Evolutionary conservation across 2,888 invertebrate genomes (phyloP).

Genomic region (Conchocele bisecta): DNA sequence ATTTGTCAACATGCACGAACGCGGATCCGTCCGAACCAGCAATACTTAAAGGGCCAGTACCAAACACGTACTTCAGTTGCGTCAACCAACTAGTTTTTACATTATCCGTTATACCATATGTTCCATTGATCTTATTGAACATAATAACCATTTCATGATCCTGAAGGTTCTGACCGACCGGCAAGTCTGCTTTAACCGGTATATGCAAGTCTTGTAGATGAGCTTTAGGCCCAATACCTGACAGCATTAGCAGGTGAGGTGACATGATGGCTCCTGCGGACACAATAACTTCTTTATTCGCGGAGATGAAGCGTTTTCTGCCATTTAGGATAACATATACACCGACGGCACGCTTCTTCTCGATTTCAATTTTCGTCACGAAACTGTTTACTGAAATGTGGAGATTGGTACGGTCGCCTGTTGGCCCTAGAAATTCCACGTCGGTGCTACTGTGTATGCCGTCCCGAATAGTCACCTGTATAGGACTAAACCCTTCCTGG

Average conservation of each 20-base stretch:
- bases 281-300: constrained; percentile 74
- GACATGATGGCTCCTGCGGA: constrained; percentile 81
- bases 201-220: constrained; percentile 76
- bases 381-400: neutral
- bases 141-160: constrained; percentile 58
- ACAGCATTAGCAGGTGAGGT: constrained; percentile 79
- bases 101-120: neutral
- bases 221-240: constrained; percentile 80
- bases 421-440: neutral
- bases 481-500: neutral
- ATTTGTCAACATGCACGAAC: neutral
- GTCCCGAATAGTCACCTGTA: neutral
- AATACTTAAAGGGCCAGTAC: neutral
- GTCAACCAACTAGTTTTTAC: neutral
- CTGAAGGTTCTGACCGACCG: constrained; percentile 78
- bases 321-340: constrained; percentile 68
- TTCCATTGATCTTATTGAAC: neutral
- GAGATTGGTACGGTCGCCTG: neutral
- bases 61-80: neutral
- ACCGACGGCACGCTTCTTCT: constrained; percentile 67
- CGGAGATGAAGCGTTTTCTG: constrained; percentile 57
- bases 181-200: constrained; percentile 74
- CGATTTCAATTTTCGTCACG: constrained; percentile 52
- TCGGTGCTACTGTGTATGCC: neutral
- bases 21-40: neutral